These are phyloP conservation scores for Scaptodrosophila latifasciaeformis DNA, from an alignment of 2,888 invertebrate species.

Conservation along the genomic window DNA sequence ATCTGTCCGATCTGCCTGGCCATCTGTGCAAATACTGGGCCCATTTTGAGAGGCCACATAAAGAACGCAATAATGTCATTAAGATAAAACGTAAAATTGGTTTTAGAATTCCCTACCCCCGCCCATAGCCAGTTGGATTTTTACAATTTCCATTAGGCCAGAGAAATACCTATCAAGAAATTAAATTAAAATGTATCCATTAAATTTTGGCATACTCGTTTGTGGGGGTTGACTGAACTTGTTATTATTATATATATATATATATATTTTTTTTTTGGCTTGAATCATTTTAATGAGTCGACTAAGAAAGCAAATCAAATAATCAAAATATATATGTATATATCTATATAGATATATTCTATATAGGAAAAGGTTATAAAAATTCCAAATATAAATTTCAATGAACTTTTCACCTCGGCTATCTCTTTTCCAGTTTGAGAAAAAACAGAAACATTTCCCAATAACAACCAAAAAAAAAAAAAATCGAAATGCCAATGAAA, in stretches of 20 bases:
- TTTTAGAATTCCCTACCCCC: too few relatives aligned
- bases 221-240: background rate
- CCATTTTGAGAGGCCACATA: conserved; percentile 4
- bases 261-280: background rate
- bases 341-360: too few relatives aligned
- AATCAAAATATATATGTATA: too few relatives aligned
- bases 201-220: background rate
- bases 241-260: too few relatives aligned
- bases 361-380: conserved; percentile 19
- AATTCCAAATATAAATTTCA: background rate
- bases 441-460: conserved; percentile 12
- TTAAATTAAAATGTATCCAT: background rate
- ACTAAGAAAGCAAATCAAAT: conserved; percentile 24
- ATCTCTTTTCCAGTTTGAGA: conserved; percentile 1
- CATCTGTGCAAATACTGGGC: conserved; percentile 28
- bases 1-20: conserved; percentile 9
- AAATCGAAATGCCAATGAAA: conserved; percentile 63
- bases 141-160: too few relatives aligned
- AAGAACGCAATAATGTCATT: conserved; percentile 15
- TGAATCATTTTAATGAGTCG: conserved; percentile 21
- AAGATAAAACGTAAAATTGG: too few relatives aligned
- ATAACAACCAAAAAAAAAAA: conserved; percentile 34
- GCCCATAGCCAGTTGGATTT: too few relatives aligned
- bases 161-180: conserved; percentile 1
- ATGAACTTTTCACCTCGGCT: background rate